Percentiles rank a stretch among this genome's conserved stretches.
Conservation (phyloP, 2,888 invertebrate genomes). For the Priocnemis perturbator region DNA sequence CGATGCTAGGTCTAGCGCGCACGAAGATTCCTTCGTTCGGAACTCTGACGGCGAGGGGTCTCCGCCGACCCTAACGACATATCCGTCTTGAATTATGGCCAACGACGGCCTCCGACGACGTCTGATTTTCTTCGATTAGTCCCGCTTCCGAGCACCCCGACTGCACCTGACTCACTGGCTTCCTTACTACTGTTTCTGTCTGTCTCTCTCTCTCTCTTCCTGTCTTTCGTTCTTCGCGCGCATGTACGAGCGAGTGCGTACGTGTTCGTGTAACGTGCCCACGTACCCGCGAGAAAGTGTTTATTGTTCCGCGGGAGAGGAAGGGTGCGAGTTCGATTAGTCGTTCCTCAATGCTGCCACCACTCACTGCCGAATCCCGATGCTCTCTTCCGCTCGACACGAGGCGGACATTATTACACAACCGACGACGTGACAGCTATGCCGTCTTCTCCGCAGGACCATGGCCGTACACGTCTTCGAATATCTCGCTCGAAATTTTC, state of each 20-base stretch:
- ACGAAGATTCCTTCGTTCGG: too few relatives aligned
- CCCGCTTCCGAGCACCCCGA: conserved; percentile 15
- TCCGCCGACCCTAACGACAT: conserved; percentile 19
- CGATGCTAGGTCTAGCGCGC: too few relatives aligned
- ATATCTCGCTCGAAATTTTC: too few relatives aligned
- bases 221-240: not conserved
- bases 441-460: too few relatives aligned
- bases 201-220: conserved; percentile 14
- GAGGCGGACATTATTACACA: conserved; percentile 22
- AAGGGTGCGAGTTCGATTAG: not conserved
- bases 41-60: too few relatives aligned
- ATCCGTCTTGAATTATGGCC: conserved; percentile 25
- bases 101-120: conserved; percentile 24
- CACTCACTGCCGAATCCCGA: not conserved
- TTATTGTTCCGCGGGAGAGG: too few relatives aligned
- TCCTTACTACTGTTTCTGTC: conserved; percentile 2
- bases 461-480: too few relatives aligned
- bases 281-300: too few relatives aligned
- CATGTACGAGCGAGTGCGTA: conserved; percentile 6
- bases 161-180: conserved; percentile 4
- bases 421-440: conserved; percentile 2
- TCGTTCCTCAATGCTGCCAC: conserved; percentile 2
- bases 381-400: conserved; percentile 16
- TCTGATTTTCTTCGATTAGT: conserved; percentile 36
- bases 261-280: not conserved